Base-by-base conservation (phyloP, 2,888 invertebrate species). In the Philonicus albiceps region DNA sequence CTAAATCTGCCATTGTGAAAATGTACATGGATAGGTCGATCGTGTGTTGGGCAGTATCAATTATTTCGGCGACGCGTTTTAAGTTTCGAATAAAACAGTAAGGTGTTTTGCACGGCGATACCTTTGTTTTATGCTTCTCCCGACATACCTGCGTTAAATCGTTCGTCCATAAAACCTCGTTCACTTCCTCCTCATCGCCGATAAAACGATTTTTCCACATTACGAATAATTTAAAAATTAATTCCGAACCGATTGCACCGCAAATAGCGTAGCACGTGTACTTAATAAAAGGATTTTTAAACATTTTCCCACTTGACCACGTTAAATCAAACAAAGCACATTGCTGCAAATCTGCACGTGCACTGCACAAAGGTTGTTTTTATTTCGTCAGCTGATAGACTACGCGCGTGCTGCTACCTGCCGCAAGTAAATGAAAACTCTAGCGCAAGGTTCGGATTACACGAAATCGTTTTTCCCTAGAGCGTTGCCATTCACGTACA, bases 21-120 rank as follows among this genome's bases (percentile, higher is more conserved):
- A 88, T 88, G 43, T 88, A 88, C 87, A 88, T 88, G 1, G 84
- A 86, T 1, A 88, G 40, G 80, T 88, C 86, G 6, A 88, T 86
- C 43, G 73, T 86, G 40, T 84, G 31, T 22, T 83, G 73, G 19
- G 87, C 75, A 22, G 86, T 85, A 34, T 88, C 86, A 76, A 88
- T 78, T 49, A 76, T 53, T 13, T 53, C 30, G 8, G 74, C 80
- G 49, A 88, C 84, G 13, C 86, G 83, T 0, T 75, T 27, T 22
- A 87, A 86, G 55, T 87, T 87, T 0, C 64, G 22, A 1, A 83
- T 31, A 81, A 76, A 87, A 27, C 87, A 86, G 37, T 40, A 76
- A 7, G 27, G 11, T 22, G 64, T 86, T 43, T 64, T 84, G 30
- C 86, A 86, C 1, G 74, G 34, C 19, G 19, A 34, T 1, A 13